Evolutionary conservation across 2,797 vertebrate species (phyloP).

Genomic region (Hoplostethus atlanticus): DNA sequence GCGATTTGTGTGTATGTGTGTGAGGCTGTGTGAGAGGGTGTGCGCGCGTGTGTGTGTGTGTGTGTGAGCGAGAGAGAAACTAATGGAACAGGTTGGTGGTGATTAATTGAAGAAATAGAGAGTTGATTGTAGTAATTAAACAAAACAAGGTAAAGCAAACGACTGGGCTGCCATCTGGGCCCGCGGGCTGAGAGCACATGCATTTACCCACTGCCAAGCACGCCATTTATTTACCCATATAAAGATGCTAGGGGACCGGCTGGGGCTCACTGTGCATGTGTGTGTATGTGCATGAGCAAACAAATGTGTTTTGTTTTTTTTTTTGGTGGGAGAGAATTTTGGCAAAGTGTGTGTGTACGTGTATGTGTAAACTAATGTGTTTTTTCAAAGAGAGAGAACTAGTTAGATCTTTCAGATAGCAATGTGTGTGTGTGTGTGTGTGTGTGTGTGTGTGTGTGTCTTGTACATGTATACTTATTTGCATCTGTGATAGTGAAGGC

Average conservation of each 20-base stretch:
- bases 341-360: slow-evolving; percentile 19
- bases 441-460: slow-evolving; percentile 2
- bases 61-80: slow-evolving; percentile 57
- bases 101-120: slow-evolving; percentile 99
- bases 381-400: slow-evolving; percentile 32
- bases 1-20: slow-evolving; percentile 16
- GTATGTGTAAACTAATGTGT: slow-evolving; percentile 42
- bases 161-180: slow-evolving; percentile 95
- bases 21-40: neutral
- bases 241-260: slow-evolving; percentile 84
- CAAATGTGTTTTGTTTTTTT: neutral
- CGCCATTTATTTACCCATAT: slow-evolving; percentile 91
- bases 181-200: slow-evolving; percentile 90
- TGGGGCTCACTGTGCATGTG: slow-evolving; percentile 45
- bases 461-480: slow-evolving; percentile 45
- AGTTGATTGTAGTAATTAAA: slow-evolving; percentile 99
- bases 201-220: slow-evolving; percentile 93
- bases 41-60: neutral
- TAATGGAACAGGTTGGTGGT: slow-evolving; percentile 98
- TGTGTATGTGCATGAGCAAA: slow-evolving; percentile 37
- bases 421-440: slow-evolving; percentile 2
- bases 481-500: slow-evolving; percentile 55
- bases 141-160: slow-evolving; percentile 99
- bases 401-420: slow-evolving; percentile 24
- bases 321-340: slow-evolving; percentile 30